These are phyloP conservation scores for Leuciscus waleckii DNA, from an alignment of 2,797 vertebrate genomes.

Conservation along the genomic window DNA sequence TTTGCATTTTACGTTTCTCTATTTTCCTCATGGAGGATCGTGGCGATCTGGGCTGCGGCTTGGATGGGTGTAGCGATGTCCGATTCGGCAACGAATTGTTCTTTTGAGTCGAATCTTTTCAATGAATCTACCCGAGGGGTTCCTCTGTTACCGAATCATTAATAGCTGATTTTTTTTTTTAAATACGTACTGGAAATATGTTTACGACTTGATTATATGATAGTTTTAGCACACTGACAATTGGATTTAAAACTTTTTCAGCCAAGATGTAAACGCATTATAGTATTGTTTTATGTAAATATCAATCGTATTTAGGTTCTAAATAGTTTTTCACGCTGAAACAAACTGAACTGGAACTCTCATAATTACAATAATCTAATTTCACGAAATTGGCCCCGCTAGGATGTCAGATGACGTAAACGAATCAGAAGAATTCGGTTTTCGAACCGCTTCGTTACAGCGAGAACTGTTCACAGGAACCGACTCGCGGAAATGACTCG, in stretches of 20 bases:
- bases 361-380: neutral
- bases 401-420: neutral
- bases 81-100: slow-evolving; percentile 7
- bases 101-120: slow-evolving; percentile 4
- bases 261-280: neutral
- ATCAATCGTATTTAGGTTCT: neutral
- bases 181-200: neutral
- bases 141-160: neutral
- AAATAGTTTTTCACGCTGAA: neutral
- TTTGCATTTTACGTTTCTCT: neutral
- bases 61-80: slow-evolving; percentile 52
- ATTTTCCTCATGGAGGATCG: slow-evolving; percentile 3
- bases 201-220: neutral
- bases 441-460: neutral
- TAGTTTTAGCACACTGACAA: neutral
- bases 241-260: neutral
- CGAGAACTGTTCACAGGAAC: slow-evolving; percentile 9
- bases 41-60: slow-evolving; percentile 44
- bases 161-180: neutral
- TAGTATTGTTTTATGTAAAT: neutral
- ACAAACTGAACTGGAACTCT: neutral
- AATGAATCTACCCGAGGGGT: neutral
- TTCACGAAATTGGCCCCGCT: neutral
- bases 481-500: slow-evolving; percentile 30
- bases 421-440: neutral